These are phyloP conservation scores for Gila orcuttii DNA, from an alignment of 2,113 vertebrate genomes.

Conservation along the genomic window DNA sequence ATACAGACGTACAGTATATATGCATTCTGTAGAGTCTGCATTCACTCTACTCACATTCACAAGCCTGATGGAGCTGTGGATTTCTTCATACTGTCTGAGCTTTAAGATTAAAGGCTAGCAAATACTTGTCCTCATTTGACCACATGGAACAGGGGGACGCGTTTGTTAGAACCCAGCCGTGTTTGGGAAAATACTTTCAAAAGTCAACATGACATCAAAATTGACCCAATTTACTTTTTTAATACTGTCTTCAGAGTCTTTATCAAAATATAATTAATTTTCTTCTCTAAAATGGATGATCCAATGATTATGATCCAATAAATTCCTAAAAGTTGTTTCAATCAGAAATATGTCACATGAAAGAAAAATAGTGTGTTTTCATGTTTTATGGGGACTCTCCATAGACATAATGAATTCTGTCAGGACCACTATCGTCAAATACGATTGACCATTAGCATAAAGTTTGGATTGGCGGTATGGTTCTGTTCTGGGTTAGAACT, in stretches of 20 bases:
- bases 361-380: not conserved
- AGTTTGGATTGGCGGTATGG: too few species aligned
- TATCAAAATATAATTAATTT: not conserved
- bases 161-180: not conserved
- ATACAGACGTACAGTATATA: not conserved
- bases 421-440: too few species aligned
- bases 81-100: not conserved
- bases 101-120: constrained; percentile 8
- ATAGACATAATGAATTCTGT: too few species aligned
- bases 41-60: not conserved
- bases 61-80: not conserved
- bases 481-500: too few species aligned
- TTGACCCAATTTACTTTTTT: too few species aligned
- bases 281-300: not conserved
- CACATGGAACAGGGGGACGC: not conserved
- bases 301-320: not conserved
- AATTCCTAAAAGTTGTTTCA: not conserved
- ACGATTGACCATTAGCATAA: too few species aligned
- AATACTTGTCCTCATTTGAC: constrained; percentile 20
- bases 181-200: not conserved
- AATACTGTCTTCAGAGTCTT: not conserved
- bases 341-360: not conserved
- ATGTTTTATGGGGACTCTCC: not conserved
- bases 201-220: too few species aligned
- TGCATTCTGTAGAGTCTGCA: not conserved